Evolutionary conservation across 1,140 invertebrate genomes (phyloP).

Genomic region (Drosophila ananassae): DNA sequence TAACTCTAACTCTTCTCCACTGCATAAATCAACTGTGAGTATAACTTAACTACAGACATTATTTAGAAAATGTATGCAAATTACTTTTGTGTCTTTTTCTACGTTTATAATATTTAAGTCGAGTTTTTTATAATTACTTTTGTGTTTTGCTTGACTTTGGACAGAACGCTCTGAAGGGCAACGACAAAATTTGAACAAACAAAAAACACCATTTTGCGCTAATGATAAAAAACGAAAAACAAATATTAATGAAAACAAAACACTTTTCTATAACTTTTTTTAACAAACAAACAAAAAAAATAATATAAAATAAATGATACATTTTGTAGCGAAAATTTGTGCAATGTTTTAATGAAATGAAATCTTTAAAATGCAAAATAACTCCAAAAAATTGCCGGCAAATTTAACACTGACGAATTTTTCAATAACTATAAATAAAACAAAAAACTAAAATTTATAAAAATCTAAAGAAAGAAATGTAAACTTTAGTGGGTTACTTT

Average conservation of each 20-base stretch:
- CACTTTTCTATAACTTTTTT: slow-evolving; percentile 82
- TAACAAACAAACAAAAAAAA: slow-evolving; percentile 37
- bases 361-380: slow-evolving; percentile 45
- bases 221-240: slow-evolving; percentile 38
- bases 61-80: slow-evolving; percentile 13
- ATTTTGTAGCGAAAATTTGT: slow-evolving; percentile 80
- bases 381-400: slow-evolving; percentile 39
- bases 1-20: slow-evolving; percentile 67
- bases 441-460: neutral
- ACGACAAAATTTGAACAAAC: slow-evolving; percentile 43
- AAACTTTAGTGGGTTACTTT: slow-evolving; percentile 14
- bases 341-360: slow-evolving; percentile 71
- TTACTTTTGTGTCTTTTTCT: slow-evolving; percentile 41
- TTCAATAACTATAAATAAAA: slow-evolving; percentile 56
- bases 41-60: slow-evolving; percentile 49
- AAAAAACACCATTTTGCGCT: slow-evolving; percentile 57
- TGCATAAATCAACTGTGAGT: slow-evolving; percentile 78
- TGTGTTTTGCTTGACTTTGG: slow-evolving; percentile 70
- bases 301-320: slow-evolving; percentile 41
- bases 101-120: slow-evolving; percentile 52
- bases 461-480: slow-evolving; percentile 25
- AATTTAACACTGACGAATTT: slow-evolving; percentile 78
- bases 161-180: slow-evolving; percentile 61
- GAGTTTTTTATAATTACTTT: slow-evolving; percentile 43
- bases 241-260: slow-evolving; percentile 38